Evolutionary conservation across 2,797 vertebrate genomes (phyloP), one percentile per base, ranked within the genome.

Genomic region (Schizopygopsis pylzovi): DNA sequence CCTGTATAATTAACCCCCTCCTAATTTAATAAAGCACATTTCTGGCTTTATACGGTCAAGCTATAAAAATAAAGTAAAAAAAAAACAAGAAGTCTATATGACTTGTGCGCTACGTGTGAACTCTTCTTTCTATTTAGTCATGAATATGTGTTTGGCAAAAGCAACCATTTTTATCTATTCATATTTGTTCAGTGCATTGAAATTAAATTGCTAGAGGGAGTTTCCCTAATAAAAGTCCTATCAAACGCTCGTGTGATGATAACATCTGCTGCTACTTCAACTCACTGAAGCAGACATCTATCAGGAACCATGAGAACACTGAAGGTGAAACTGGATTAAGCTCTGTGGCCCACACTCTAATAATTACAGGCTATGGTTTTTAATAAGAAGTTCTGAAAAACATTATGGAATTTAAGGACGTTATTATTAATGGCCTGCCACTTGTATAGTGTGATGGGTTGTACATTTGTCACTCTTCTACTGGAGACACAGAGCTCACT

Each of bases 351-450:
- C 79, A 82, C 47, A 79, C 82, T 81, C 47, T 54, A 56, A 81
- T 89, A 86, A 88, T 86, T 81, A 86, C 79, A 84, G 82, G 59
- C 79, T 47, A 82, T 15, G 18, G 52, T 49, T 82, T 85, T 68
- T 88, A 89, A 87, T 86, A 85, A 86, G 84, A 72, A 54, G 45
- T 88, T 86, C 37, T 43, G 33, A 72, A 63, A 82, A 85, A 84
- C 72, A 79, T 84, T 61, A 81, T 11, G 39, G 63, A 49, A 33
- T 68, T 71, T 84, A 78, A 47, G 52, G 47, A 49, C 41, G 4
- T 65, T 85, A 75, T 68, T 63, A 82, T 68, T 63, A 82, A 61
- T 49, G 41, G 33, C 33, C 25, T 67, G 39, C 3, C 52, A 28
- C 47, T 39, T 18, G 49, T 72, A 39, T 20, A 25, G 59, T n/a